A percentile compares a stretch with the other conserved stretches of the same genome.
phyloP scores from a whole-genome alignment of 2,888 invertebrate genomes.

The Zonitis immaculata region DNA sequence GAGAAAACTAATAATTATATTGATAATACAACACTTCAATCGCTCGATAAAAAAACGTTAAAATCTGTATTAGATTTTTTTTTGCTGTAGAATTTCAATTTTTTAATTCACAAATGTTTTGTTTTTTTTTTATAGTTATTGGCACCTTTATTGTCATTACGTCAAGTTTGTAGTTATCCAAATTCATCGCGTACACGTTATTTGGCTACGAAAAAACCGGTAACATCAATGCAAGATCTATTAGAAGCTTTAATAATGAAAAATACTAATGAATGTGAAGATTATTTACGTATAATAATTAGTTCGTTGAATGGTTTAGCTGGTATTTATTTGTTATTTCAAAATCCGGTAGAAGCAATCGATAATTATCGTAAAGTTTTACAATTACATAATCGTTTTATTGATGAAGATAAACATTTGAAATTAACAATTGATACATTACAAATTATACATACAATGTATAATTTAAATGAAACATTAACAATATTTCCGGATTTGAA shows the following conservation, averaged over 20 bases:
- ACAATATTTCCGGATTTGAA: conserved; percentile 37
- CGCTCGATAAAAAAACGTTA: conserved; percentile 49
- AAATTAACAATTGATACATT: conserved; percentile 59
- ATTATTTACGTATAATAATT: conserved; percentile 57
- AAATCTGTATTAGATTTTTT: no score
- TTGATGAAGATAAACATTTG: conserved; percentile 45
- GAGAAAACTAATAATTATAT: conserved; percentile 47
- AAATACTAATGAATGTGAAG: conserved; percentile 58
- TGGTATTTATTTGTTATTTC: conserved; percentile 56
- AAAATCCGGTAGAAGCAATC: conserved; percentile 54
- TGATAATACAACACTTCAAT: conserved; percentile 48
- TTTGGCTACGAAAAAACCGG: conserved; percentile 52
- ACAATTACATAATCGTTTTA: conserved; percentile 45
- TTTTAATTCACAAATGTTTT: no score
- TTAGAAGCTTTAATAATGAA: conserved; percentile 61
- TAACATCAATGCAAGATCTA: conserved; percentile 60
- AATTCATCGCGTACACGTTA: conserved; percentile 56
- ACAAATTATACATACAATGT: conserved; percentile 61
- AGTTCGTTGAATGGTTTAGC: conserved; percentile 67
- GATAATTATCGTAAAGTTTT: conserved; percentile 59
- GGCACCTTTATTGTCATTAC: conserved; percentile 59
- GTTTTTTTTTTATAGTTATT: conserved; percentile 50
- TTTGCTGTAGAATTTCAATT: no score
- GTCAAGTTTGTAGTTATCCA: conserved; percentile 70
- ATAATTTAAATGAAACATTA: conserved; percentile 58